Evolutionary conservation across 2,797 vertebrate species (phyloP).

Genomic region (Karalla daura): DNA sequence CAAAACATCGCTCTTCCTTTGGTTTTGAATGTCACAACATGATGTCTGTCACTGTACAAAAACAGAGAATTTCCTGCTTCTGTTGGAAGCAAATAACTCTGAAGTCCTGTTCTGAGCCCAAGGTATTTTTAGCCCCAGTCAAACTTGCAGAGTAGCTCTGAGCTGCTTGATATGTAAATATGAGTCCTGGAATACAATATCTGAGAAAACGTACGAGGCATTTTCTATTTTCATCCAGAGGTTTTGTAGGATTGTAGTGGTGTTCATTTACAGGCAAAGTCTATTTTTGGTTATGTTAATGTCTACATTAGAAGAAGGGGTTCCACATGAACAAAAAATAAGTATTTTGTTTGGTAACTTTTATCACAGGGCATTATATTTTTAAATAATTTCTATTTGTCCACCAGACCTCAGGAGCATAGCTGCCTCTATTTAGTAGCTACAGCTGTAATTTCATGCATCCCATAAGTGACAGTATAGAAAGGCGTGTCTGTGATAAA

Average conservation of each 20-base stretch:
- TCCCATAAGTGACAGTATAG: too few relatives aligned
- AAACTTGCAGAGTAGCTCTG: conserved; percentile 38
- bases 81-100: conserved; percentile 48
- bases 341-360: background rate
- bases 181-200: conserved; percentile 21
- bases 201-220: conserved; percentile 1
- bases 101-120: conserved; percentile 31
- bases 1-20: conserved; percentile 32
- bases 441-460: too few relatives aligned
- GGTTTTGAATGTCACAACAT: conserved; percentile 42
- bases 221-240: background rate
- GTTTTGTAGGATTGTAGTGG: conserved; percentile 13
- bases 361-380: background rate
- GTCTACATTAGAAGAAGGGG: too few relatives aligned
- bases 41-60: conserved; percentile 46
- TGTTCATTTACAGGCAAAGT: conserved; percentile 2
- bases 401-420: too few relatives aligned
- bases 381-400: too few relatives aligned
- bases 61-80: conserved; percentile 40
- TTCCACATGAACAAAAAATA: background rate
- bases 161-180: conserved; percentile 66
- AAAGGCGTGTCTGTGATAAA: too few relatives aligned
- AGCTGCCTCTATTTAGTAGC: too few relatives aligned
- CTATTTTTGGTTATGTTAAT: background rate
- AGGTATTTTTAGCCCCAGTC: conserved; percentile 65